phyloP scores from a whole-genome alignment of 2,113 vertebrate genomes.

The Megaceryle torquata region DNA sequence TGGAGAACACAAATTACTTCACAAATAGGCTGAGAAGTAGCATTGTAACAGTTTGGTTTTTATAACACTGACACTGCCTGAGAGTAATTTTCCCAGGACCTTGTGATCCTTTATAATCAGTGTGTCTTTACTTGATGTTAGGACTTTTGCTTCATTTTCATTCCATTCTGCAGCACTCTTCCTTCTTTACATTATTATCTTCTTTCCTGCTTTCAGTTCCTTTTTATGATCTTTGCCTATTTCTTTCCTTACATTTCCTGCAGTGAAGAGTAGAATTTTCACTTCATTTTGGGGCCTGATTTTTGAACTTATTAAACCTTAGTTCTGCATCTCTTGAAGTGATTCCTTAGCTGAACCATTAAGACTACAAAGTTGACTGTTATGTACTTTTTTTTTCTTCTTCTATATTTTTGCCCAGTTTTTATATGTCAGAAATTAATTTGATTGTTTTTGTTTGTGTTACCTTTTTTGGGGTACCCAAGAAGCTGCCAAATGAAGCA shows the following conservation, averaged over 20 bases:
- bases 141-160: not conserved
- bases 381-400: too few species aligned
- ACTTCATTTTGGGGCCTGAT: not conserved
- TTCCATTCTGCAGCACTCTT: not conserved
- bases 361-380: not conserved
- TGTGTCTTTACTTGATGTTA: not conserved
- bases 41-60: not conserved
- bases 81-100: not conserved
- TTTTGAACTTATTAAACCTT: not conserved
- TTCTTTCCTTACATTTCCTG: not conserved
- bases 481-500: not conserved
- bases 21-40: not conserved
- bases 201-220: not conserved
- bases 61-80: not conserved
- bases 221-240: not conserved
- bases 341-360: not conserved
- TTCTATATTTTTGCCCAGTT: not conserved
- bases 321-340: not conserved
- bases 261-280: not conserved
- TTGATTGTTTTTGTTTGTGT: not conserved
- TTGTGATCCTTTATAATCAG: not conserved
- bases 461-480: not conserved
- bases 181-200: not conserved
- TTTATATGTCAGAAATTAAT: not conserved
- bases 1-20: not conserved